Evolutionary conservation across 2,797 vertebrate species (phyloP).

Genomic region (Chelon auratus): DNA sequence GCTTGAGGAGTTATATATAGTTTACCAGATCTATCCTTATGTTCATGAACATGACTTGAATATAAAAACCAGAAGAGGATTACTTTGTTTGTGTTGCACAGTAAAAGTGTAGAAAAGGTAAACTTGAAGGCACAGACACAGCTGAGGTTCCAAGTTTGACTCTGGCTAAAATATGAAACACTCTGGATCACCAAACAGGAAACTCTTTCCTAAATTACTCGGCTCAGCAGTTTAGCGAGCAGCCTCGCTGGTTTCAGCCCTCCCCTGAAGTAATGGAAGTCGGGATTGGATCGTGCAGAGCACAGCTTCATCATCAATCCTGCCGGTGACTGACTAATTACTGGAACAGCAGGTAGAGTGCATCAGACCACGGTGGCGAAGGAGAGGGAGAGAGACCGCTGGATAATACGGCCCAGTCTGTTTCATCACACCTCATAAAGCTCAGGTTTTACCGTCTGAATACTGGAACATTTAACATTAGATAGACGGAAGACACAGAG

Average conservation of each 20-base stretch:
- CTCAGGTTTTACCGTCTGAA: constrained; percentile 10
- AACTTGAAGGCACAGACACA: background rate
- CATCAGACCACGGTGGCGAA: background rate
- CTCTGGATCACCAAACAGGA: background rate
- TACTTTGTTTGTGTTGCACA: background rate
- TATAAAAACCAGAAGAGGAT: background rate
- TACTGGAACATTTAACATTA: background rate
- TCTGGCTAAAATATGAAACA: background rate
- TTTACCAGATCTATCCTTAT: background rate
- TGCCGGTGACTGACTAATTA: constrained; percentile 30
- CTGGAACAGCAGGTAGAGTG: constrained; percentile 26
- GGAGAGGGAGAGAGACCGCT: background rate
- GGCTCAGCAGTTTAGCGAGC: constrained; percentile 19
- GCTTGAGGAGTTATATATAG: background rate
- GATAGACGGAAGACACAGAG: too few species aligned
- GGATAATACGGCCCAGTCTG: constrained; percentile 1
- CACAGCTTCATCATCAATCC: constrained; percentile 40
- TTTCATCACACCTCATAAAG: background rate
- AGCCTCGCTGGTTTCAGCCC: constrained; percentile 6
- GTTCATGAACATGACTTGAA: too few species aligned
- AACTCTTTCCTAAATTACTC: background rate
- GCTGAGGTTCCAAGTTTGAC: background rate
- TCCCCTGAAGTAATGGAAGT: constrained; percentile 19
- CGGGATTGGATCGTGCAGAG: constrained; percentile 8
- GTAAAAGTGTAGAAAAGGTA: background rate